These are phyloP conservation scores for Dusona sp. DNA, from an alignment of 2,888 invertebrate genomes.

Conservation along the genomic window DNA sequence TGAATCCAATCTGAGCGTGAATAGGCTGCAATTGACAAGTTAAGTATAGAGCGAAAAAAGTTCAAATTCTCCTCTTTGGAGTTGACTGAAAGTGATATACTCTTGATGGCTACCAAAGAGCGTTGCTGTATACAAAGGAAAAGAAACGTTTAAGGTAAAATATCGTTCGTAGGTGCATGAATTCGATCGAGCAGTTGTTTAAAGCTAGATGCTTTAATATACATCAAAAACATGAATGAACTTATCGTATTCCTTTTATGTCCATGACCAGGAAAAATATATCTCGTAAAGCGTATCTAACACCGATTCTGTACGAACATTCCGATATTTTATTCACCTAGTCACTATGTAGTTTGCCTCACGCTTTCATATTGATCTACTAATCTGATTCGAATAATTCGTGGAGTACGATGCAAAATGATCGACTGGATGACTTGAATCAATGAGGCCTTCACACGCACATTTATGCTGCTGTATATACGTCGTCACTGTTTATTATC, in stretches of 20 bases:
- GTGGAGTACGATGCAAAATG: conserved; percentile 23
- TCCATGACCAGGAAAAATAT: not conserved
- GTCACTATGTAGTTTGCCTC: not conserved
- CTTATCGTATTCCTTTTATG: conserved; percentile 31
- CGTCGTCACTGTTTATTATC: not conserved
- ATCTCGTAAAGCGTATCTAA: conserved; percentile 41
- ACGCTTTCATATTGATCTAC: not conserved
- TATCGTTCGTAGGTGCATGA: not conserved
- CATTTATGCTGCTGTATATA: conserved; percentile 4
- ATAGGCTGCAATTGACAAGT: conserved; percentile 58
- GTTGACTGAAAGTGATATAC: not conserved
- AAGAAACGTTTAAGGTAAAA: not conserved
- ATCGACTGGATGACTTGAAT: conserved; percentile 38
- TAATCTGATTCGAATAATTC: conserved; percentile 11
- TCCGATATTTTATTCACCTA: conserved; percentile 36
- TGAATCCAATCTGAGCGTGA: conserved; percentile 58
- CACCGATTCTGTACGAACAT: conserved; percentile 17
- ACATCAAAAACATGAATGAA: conserved; percentile 18
- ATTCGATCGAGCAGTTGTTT: not conserved
- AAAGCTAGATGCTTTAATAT: conserved; percentile 35
- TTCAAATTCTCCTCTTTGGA: not conserved
- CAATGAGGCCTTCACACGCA: not conserved
- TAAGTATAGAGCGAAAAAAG: conserved; percentile 5
- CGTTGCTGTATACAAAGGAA: not conserved
- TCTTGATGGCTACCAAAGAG: not conserved